Evolutionary conservation across 2,113 vertebrate species (phyloP).

Genomic region (human): DNA sequence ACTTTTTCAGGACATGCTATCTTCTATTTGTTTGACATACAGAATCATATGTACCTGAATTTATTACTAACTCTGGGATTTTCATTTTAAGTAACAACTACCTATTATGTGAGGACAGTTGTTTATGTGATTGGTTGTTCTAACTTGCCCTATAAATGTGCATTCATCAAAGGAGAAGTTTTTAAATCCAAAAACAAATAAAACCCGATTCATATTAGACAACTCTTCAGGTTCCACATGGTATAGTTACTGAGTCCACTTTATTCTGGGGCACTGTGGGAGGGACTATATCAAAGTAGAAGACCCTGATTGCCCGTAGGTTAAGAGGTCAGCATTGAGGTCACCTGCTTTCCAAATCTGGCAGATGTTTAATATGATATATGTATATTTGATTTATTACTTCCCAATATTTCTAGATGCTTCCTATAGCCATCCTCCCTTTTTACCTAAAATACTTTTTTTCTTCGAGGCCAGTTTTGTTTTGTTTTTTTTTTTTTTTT

Average conservation of each 20-base stretch:
- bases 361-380: background rate
- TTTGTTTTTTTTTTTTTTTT: too few relatives aligned
- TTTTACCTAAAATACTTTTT: background rate
- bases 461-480: background rate
- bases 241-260: background rate
- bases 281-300: background rate
- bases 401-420: background rate
- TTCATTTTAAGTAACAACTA: constrained; percentile 19
- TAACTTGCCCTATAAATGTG: constrained; percentile 25
- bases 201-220: constrained; percentile 15
- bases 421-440: background rate
- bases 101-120: background rate
- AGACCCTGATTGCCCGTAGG: background rate
- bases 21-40: background rate
- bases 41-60: background rate
- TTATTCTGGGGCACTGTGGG: background rate
- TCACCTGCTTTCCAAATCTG: background rate
- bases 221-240: background rate
- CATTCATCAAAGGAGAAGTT: constrained; percentile 18
- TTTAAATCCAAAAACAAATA: constrained; percentile 52
- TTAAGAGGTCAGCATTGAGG: background rate
- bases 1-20: background rate
- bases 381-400: background rate
- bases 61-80: constrained; percentile 22
- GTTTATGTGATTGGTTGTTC: background rate